Evolutionary conservation across 2,888 invertebrate genomes (phyloP), one percentile per base, ranked within the genome.

Genomic region (Aquatica leii): DNA sequence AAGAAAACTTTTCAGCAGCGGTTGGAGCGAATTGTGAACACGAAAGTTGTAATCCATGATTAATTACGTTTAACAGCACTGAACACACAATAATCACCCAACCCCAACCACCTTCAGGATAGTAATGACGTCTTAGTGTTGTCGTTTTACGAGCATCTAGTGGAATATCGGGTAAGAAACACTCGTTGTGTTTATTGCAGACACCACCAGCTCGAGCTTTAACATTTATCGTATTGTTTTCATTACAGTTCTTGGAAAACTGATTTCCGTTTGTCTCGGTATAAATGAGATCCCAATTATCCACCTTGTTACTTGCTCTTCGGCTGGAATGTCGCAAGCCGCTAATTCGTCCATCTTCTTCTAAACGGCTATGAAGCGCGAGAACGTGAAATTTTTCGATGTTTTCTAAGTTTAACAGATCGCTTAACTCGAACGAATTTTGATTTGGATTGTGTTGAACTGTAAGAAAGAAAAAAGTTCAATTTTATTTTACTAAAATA

Each of bases 31-130:
- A 79, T 41, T 89, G 84, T 8, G 88, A 87, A 54, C 86, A 82
- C 43, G 87, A 85, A 67, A 91, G 85, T 77, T 93, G 93, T 60
- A 93, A 81, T 9, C 93, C 93, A 72, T 91, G 89, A 40, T 89
- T 88, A 52, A 94, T 82, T 56, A 91, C 82, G 78, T 93, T 90
- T 48, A 91, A 90, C 54, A 91, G 81, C 54, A 90, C 87, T 20
- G 90, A 88, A 71, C 91, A 91, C 63, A 88, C 86, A 54, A 90
- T 87, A 63, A 94, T 86, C 57, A 92, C 87, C 91, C 92, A 94
- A 11, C 93, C 93, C 93, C 93, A 94, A 11, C 93, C 93, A 2
- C 93, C 92, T 82, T 94, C 94, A 5, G 93, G 93, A 80, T 93
- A 93, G 82, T 93, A 93, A 73, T 93, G 90, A 57, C 90, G 83